phyloP scores from a whole-genome alignment of 2,113 vertebrate genomes.

The Haliaeetus leucogaster region DNA sequence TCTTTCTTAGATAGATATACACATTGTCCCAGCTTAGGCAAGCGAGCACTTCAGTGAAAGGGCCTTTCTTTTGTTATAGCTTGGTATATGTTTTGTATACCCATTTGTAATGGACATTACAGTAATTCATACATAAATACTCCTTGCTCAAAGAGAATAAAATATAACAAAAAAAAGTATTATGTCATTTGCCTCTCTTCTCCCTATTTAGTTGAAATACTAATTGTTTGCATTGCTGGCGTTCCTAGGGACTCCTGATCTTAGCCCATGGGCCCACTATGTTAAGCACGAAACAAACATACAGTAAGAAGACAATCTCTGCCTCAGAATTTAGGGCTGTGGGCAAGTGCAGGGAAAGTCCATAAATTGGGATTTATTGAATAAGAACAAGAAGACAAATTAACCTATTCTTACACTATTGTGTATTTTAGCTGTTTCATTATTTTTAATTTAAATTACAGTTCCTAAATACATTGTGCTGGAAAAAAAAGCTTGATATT shows the following conservation, averaged over 20 bases:
- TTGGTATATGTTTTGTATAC: background rate
- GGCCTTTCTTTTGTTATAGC: background rate
- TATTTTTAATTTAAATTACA: background rate
- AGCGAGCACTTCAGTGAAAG: background rate
- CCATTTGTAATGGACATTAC: background rate
- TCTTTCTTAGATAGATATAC: background rate
- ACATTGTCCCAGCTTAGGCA: background rate
- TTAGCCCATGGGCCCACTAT: background rate
- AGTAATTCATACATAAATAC: background rate
- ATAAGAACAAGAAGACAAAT: background rate
- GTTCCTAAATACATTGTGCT: background rate
- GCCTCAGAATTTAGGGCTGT: background rate
- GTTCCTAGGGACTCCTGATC: background rate
- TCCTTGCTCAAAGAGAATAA: background rate
- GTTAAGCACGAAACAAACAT: background rate
- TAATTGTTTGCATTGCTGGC: background rate
- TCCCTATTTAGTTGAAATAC: background rate
- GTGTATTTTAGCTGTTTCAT: background rate
- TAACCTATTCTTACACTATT: background rate
- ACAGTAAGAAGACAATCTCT: background rate
- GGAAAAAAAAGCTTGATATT: background rate
- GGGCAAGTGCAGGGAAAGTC: background rate
- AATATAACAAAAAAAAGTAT: background rate
- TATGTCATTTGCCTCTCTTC: background rate
- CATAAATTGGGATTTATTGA: background rate